Conservation (phyloP, 2,113 vertebrate species). For the Nyctibius bracteatus region DNA sequence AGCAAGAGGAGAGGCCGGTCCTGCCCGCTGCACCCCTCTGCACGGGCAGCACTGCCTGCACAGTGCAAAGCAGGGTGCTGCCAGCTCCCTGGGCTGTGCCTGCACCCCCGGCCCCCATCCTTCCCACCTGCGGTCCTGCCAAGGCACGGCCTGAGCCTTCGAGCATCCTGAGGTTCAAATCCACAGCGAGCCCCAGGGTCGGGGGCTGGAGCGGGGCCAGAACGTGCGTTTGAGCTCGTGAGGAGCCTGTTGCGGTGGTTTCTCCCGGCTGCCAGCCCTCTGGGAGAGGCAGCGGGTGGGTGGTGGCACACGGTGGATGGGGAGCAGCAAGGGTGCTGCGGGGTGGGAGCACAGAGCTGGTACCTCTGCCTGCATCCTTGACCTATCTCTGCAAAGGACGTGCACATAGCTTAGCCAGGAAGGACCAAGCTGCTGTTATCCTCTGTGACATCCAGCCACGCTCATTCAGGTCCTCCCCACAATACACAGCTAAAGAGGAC, state of each 20-base stretch:
- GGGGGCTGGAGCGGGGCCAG: background rate
- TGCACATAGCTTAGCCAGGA: background rate
- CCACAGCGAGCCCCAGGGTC: accelerated
- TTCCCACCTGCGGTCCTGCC: background rate
- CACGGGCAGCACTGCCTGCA: accelerated
- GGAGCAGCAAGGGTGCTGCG: background rate
- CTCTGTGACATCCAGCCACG: background rate
- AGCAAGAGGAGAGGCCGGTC: background rate
- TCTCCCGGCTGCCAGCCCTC: background rate
- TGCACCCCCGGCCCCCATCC: no score
- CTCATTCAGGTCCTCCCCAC: background rate
- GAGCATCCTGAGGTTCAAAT: background rate
- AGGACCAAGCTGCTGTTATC: background rate
- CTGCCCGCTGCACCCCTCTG: background rate
- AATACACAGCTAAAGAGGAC: background rate
- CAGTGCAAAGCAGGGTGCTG: background rate
- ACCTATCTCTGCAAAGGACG: background rate
- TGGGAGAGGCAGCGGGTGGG: background rate
- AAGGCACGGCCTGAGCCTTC: accelerated
- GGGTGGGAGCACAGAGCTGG: background rate
- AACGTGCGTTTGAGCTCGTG: background rate
- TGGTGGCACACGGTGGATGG: background rate
- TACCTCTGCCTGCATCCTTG: background rate
- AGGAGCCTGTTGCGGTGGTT: background rate
- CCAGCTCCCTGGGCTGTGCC: background rate